Evolutionary conservation across 2,113 vertebrate genomes (phyloP).

Genomic region (Oncorhynchus tshawytscha): DNA sequence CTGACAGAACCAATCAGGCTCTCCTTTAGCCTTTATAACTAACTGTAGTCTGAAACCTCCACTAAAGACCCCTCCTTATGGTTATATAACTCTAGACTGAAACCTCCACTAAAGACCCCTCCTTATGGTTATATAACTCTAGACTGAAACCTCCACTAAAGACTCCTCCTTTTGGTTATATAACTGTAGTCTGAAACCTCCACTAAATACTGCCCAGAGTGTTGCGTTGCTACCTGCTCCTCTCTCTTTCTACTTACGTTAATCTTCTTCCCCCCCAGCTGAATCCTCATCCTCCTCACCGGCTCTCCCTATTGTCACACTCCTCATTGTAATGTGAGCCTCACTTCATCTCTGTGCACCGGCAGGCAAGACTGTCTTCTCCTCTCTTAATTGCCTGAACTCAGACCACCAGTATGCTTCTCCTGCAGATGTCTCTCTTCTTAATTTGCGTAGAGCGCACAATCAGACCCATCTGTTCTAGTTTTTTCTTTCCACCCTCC

Average conservation of each 20-base stretch:
- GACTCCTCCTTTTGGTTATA: too few relatives aligned
- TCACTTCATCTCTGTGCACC: slow-evolving; percentile 85
- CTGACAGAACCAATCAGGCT: too few relatives aligned
- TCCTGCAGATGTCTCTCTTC: slow-evolving; percentile 95
- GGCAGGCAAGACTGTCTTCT: slow-evolving; percentile 87
- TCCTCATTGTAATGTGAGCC: slow-evolving; percentile 93
- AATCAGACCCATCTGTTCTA: slow-evolving; percentile 99
- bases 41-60: too few relatives aligned
- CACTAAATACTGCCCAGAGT: slow-evolving; percentile 65
- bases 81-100: too few relatives aligned
- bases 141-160: too few relatives aligned
- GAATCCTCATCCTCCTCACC: slow-evolving; percentile 56
- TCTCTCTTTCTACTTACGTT: slow-evolving; percentile 76
- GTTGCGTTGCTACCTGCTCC: slow-evolving; percentile 63
- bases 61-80: too few relatives aligned
- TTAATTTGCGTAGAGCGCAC: slow-evolving; percentile 97
- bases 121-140: too few relatives aligned
- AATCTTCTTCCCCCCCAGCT: slow-evolving; percentile 76
- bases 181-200: too few relatives aligned
- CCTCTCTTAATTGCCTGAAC: slow-evolving; percentile 86
- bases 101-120: too few relatives aligned
- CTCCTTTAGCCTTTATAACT: too few relatives aligned
- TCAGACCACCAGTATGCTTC: slow-evolving; percentile 88
- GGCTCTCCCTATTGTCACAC: slow-evolving; percentile 89
- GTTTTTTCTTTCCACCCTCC: slow-evolving; percentile 76